These are phyloP conservation scores for Andricus quercusramuli DNA, from an alignment of 2,888 invertebrate species.

Conservation along the genomic window DNA sequence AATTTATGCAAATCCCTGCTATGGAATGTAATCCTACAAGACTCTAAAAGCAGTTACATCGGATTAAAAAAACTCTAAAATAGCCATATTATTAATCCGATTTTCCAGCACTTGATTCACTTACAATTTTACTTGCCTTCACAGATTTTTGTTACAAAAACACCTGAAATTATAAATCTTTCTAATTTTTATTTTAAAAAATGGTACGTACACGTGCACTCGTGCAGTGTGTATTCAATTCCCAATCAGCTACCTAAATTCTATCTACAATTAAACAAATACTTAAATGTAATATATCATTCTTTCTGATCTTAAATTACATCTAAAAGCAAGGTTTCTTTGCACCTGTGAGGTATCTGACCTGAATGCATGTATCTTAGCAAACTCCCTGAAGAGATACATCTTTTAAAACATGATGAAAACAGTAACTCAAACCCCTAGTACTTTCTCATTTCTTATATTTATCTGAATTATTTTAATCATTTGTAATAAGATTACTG, in stretches of 20 bases:
- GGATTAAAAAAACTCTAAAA: neutral
- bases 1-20: constrained; percentile 55
- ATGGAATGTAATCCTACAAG: constrained; percentile 52
- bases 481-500: neutral
- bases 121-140: neutral
- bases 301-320: constrained; percentile 47
- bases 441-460: neutral
- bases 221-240: too few species aligned
- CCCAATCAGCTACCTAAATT: neutral
- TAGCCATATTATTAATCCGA: constrained; percentile 22
- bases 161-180: neutral
- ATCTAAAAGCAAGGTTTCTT: constrained; percentile 64
- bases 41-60: constrained; percentile 6
- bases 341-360: constrained; percentile 66
- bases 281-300: neutral
- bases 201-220: too few species aligned
- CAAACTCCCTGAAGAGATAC: neutral
- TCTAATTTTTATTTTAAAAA: neutral
- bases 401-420: neutral
- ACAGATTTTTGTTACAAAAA: neutral
- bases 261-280: neutral
- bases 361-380: constrained; percentile 60
- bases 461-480: neutral
- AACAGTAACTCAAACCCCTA: neutral
- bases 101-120: constrained; percentile 3